phyloP scores from a whole-genome alignment of 2,113 vertebrate genomes.

The Gadus macrocephalus region DNA sequence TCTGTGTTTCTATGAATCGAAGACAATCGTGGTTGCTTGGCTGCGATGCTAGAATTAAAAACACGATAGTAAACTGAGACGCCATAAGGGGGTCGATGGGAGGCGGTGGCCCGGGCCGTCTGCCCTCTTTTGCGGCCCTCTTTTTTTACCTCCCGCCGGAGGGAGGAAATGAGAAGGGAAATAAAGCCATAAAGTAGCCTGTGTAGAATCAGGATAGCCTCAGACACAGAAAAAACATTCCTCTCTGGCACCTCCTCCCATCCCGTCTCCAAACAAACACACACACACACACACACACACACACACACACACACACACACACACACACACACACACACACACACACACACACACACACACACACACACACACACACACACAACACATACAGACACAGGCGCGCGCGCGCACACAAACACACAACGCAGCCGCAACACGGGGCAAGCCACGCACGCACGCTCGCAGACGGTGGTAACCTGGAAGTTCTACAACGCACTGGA shows the following conservation, averaged over 20 bases:
- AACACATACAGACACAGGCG: background rate
- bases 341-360: slow-evolving; percentile 27
- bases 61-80: background rate
- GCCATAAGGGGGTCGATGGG: background rate
- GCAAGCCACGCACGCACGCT: slow-evolving; percentile 12
- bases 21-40: no score
- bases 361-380: slow-evolving; percentile 22
- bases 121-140: background rate
- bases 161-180: slow-evolving; percentile 62
- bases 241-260: slow-evolving; percentile 15
- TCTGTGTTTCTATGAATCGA: no score
- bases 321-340: slow-evolving; percentile 19
- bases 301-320: slow-evolving; percentile 27
- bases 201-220: slow-evolving; percentile 25
- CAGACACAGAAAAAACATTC: slow-evolving; percentile 51
- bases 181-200: slow-evolving; percentile 57
- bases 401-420: slow-evolving; percentile 11
- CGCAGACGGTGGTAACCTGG: slow-evolving; percentile 26
- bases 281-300: slow-evolving; percentile 21
- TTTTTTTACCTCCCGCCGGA: slow-evolving; percentile 33
- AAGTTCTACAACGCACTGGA: slow-evolving; percentile 41
- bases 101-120: slow-evolving; percentile 16
- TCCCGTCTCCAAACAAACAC: slow-evolving; percentile 11
- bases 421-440: background rate
- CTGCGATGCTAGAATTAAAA: background rate